Conservation (phyloP, 2,113 vertebrate species). For the Hemiscyllium ocellatum region DNA sequence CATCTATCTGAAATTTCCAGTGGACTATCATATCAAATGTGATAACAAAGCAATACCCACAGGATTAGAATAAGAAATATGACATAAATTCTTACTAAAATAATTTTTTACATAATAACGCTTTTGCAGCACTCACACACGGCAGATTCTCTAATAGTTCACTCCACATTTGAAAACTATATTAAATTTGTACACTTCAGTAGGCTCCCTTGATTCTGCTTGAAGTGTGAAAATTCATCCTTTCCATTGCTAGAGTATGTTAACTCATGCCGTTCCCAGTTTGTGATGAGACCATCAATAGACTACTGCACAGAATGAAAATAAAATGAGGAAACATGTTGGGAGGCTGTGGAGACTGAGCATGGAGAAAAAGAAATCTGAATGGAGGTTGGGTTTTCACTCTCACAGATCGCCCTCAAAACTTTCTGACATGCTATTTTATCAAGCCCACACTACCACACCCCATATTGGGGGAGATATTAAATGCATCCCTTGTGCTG, state of each 20-base stretch:
- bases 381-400: neutral
- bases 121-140: neutral
- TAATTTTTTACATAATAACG: neutral
- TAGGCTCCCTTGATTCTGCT: neutral
- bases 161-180: neutral
- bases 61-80: neutral
- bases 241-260: neutral
- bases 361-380: neutral
- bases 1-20: slow-evolving; percentile 1
- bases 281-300: neutral
- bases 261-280: neutral
- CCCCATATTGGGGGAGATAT: neutral
- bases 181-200: neutral
- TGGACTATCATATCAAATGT: neutral
- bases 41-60: neutral
- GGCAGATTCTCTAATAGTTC: neutral
- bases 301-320: neutral
- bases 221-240: neutral
- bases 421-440: neutral
- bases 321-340: neutral
- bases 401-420: neutral
- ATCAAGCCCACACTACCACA: neutral
- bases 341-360: neutral
- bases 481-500: neutral
- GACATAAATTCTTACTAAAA: neutral